Conservation (phyloP, 2,888 invertebrate species). For the Leptinotarsa tumamoca region DNA sequence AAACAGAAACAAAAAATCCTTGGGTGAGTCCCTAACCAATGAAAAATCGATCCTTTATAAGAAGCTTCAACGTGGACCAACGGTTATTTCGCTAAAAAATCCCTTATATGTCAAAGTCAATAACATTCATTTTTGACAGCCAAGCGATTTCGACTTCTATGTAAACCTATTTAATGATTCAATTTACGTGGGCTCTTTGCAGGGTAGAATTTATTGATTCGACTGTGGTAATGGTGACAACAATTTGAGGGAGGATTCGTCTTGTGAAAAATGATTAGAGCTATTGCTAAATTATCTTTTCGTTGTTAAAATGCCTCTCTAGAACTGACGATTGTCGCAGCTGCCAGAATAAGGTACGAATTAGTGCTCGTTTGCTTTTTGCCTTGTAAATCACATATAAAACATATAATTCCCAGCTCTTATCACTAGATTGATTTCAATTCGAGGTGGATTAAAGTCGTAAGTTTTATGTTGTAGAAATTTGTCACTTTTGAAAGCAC, state of each 20-base stretch:
- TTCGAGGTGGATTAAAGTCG: too few species aligned
- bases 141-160: conserved; percentile 43
- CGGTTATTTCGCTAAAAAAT: not conserved
- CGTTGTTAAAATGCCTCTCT: conserved; percentile 24
- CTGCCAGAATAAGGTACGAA: not conserved
- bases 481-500: too few species aligned
- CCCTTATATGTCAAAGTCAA: conserved; percentile 3
- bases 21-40: too few species aligned
- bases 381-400: not conserved
- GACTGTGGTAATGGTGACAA: conserved; percentile 41
- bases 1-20: too few species aligned
- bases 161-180: conserved; percentile 27
- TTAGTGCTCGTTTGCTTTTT: not conserved
- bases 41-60: too few species aligned
- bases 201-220: conserved; percentile 41
- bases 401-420: not conserved
- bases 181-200: conserved; percentile 17
- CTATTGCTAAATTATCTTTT: not conserved
- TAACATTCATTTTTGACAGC: not conserved
- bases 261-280: not conserved
- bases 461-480: too few species aligned
- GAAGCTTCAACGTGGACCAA: too few species aligned
- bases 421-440: not conserved
- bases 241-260: conserved; percentile 44
- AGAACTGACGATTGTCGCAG: not conserved